These are phyloP conservation scores for Polypterus bichir DNA, from an alignment of 2,113 vertebrate genomes.

Conservation along the genomic window DNA sequence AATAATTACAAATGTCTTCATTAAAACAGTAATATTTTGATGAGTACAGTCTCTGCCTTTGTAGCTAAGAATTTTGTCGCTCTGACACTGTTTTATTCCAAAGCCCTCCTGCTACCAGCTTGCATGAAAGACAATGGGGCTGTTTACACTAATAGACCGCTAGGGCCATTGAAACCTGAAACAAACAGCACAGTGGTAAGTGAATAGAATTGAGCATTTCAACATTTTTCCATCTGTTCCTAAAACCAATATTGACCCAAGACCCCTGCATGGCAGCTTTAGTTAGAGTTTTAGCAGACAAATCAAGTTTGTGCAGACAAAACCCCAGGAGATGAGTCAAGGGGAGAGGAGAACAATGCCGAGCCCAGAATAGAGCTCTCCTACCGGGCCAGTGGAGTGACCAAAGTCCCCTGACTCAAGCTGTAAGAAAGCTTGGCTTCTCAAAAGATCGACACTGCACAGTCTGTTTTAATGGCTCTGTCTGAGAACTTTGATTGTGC, in stretches of 20 bases:
- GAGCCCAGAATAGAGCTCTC: constrained; percentile 42
- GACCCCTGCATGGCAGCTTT: constrained; percentile 53
- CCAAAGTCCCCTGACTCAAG: constrained; percentile 45
- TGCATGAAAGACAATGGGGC: constrained; percentile 60
- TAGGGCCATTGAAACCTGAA: constrained; percentile 46
- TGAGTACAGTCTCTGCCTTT: constrained; percentile 29
- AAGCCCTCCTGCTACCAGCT: constrained; percentile 46
- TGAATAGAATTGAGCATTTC: constrained; percentile 56
- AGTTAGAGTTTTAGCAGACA: constrained; percentile 54
- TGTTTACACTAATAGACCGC: constrained; percentile 67
- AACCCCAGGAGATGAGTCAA: constrained; percentile 42
- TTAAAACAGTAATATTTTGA: no score
- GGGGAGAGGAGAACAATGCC: constrained; percentile 46
- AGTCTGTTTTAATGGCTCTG: constrained; percentile 41
- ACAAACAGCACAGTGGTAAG: constrained; percentile 53
- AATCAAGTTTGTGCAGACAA: constrained; percentile 45
- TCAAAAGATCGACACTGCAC: constrained; percentile 39
- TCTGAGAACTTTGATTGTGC: constrained; percentile 36
- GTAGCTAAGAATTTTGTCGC: constrained; percentile 42
- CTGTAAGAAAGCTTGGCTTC: constrained; percentile 39
- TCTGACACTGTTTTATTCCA: constrained; percentile 41
- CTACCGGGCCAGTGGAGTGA: constrained; percentile 31
- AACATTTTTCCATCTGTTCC: constrained; percentile 57
- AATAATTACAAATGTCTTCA: no score
- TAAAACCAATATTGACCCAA: constrained; percentile 65